Evolutionary conservation across 2,888 invertebrate genomes (phyloP), one percentile per base, ranked within the genome.

Genomic region (Noctua janthina): DNA sequence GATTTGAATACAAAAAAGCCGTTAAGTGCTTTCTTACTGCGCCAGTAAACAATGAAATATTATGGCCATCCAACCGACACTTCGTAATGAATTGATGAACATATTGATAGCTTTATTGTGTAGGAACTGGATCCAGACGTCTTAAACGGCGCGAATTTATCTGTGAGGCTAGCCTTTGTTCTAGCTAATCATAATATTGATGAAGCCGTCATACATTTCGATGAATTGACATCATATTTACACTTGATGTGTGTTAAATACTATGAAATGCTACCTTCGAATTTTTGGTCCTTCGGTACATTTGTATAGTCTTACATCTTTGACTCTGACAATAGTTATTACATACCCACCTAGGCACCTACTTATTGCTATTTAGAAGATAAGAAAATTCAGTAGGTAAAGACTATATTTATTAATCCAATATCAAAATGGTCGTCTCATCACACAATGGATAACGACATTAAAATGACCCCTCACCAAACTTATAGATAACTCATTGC

Each of bases 1-100:
- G 96, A 95, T 96, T 95, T 94, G 96, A 96, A 96, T 96, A 95
- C 94, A 87, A 93, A 95, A 95, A 90, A 89, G 90, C 89, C 87
- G 83, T 90, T 94, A 93, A 94, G 92, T 94, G 93, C 94, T 95
- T 94, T 94, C 93, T 94, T 92, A 91, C 90, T 83, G 88, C 92
- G 85, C 88, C 91, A 74, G 91, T 92, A 90, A 93, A 93, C 92
- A 92, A 93, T 92, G 87, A 90, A 88, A 87, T 88, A 87, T 88
- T 87, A 89, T 86, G 87, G 84, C 76, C 84, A 74, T 76, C 82
- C 81, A 68, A 82, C 81, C 76, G 78, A 82, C 83, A 86, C 88
- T 81, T 75, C 69, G 81, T 86, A 85, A 90, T 87, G 84, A 84
- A 89, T 85, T 86, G 80, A 84, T 80, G 67, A 76, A 77, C 17